phyloP scores from a whole-genome alignment of 2,113 vertebrate genomes.

The Percopsis transmontana region DNA sequence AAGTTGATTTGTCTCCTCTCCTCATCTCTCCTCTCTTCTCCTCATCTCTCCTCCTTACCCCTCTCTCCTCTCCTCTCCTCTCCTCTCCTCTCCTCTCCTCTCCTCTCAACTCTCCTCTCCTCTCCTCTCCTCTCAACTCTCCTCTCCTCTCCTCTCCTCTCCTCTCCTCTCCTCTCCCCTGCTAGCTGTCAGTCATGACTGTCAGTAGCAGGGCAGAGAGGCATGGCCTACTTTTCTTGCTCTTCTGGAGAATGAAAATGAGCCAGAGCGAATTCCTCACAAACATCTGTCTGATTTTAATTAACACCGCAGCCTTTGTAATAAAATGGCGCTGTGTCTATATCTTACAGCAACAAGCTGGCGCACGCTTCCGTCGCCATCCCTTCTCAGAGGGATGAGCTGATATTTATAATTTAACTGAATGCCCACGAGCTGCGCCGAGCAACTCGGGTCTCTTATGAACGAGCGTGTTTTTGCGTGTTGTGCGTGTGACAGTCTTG shows the following conservation, averaged over 20 bases:
- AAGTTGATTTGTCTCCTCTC: neutral
- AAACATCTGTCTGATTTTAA: conserved; percentile 71
- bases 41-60: conserved; percentile 11
- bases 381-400: conserved; percentile 2
- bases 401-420: conserved; percentile 65
- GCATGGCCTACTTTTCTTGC: conserved; percentile 67
- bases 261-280: conserved; percentile 60
- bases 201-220: conserved; percentile 49
- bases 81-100: conserved; percentile 10
- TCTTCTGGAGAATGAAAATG: conserved; percentile 51
- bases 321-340: conserved; percentile 66
- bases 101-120: neutral
- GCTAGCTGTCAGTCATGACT: conserved; percentile 47
- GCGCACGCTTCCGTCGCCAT: conserved; percentile 41
- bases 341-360: conserved; percentile 63
- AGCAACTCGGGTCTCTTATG: conserved; percentile 56
- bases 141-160: neutral
- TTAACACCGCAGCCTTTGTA: conserved; percentile 58
- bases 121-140: neutral
- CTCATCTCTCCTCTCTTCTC: neutral
- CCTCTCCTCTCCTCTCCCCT: neutral
- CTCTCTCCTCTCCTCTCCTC: conserved; percentile 44
- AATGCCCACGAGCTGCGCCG: conserved; percentile 69
- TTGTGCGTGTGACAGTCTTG: conserved; percentile 23
- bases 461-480: conserved; percentile 53